Evolutionary conservation across 2,888 invertebrate species (phyloP).

Genomic region (Mechanitis mazaeus): DNA sequence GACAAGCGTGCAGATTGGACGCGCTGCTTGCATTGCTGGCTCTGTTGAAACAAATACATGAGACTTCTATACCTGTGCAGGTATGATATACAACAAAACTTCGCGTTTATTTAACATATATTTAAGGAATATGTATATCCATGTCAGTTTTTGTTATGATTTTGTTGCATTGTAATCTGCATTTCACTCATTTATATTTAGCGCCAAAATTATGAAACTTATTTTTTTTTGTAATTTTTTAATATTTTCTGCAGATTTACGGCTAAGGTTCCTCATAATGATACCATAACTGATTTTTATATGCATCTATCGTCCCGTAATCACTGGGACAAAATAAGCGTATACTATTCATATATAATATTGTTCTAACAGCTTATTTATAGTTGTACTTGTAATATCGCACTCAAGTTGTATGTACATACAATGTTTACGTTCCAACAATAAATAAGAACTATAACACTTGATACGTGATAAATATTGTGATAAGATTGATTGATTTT

Average conservation of each 20-base stretch:
- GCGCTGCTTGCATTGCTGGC: conserved; percentile 52
- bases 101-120: neutral
- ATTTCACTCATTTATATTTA: too few species aligned
- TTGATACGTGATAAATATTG: neutral
- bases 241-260: too few species aligned
- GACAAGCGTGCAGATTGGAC: conserved; percentile 59
- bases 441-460: neutral
- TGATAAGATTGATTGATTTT: conserved; percentile 4
- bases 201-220: too few species aligned
- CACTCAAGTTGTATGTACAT: neutral
- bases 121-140: neutral
- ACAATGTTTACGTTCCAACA: neutral
- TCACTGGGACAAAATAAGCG: too few species aligned
- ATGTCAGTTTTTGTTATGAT: too few species aligned
- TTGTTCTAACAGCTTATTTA: neutral
- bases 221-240: too few species aligned
- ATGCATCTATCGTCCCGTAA: too few species aligned
- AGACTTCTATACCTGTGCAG: conserved; percentile 54
- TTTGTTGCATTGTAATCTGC: too few species aligned
- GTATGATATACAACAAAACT: conserved; percentile 34
- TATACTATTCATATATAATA: too few species aligned
- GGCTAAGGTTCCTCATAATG: too few species aligned
- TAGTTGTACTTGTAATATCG: neutral
- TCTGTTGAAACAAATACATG: conserved; percentile 45
- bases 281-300: too few species aligned